phyloP scores from a whole-genome alignment of 2,113 vertebrate species.

The Diglossa brunneiventris region DNA sequence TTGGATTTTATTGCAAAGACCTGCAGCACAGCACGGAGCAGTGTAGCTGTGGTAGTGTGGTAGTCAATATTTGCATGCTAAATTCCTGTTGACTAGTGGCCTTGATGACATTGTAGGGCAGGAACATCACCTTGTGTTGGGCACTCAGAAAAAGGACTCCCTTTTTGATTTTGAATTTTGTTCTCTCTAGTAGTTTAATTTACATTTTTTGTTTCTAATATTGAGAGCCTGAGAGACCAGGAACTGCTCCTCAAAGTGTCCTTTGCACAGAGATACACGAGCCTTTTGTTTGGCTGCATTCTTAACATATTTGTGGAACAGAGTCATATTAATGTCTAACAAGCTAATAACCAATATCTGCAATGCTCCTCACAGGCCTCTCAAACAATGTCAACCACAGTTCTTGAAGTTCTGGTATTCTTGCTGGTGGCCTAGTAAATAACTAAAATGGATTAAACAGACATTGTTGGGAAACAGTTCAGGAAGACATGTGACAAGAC shows the following conservation, averaged over 20 bases:
- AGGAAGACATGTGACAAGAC: not conserved
- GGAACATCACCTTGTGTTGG: not conserved
- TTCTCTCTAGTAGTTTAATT: not conserved
- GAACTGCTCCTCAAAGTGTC: not conserved
- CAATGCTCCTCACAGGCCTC: not conserved
- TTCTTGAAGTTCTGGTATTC: not conserved
- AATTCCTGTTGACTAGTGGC: not conserved
- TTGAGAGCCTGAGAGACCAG: not conserved
- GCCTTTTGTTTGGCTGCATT: not conserved
- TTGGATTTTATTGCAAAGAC: not conserved
- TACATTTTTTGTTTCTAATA: not conserved
- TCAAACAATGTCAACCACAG: not conserved
- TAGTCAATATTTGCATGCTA: not conserved
- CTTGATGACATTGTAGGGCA: not conserved
- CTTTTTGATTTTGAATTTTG: not conserved
- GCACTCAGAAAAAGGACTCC: not conserved
- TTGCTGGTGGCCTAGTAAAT: not conserved
- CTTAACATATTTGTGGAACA: not conserved
- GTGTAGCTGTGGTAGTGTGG: not conserved
- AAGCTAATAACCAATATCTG: not conserved
- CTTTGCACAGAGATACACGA: not conserved
- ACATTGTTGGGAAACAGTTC: not conserved
- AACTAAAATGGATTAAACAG: not conserved
- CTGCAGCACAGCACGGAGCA: not conserved
- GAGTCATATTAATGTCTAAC: conserved; percentile 38